phyloP scores from a whole-genome alignment of 2,797 vertebrate genomes.

The Paguma larvata region DNA sequence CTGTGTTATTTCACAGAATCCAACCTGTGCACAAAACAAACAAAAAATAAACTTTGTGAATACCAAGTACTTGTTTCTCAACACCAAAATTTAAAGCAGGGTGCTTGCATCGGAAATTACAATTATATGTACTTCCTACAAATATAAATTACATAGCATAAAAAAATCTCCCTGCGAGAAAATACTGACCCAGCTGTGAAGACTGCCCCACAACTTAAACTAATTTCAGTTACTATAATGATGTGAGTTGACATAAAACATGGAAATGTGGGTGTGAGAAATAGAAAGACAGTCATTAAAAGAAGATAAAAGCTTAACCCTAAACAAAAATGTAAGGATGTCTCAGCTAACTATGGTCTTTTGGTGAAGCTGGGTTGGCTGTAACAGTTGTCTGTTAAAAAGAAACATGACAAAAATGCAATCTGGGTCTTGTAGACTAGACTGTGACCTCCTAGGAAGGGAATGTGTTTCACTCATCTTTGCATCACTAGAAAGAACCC shows the following conservation, averaged over 20 bases:
- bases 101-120: background rate
- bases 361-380: background rate
- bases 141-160: background rate
- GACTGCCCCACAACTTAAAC: background rate
- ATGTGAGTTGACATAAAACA: background rate
- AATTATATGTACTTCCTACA: conserved; percentile 5
- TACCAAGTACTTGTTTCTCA: background rate
- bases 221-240: background rate
- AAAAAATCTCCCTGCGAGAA: background rate
- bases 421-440: background rate
- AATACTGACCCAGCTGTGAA: background rate
- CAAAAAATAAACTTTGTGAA: conserved; percentile 29
- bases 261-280: background rate
- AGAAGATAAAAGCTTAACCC: background rate
- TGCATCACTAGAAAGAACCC: background rate
- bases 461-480: conserved; percentile 4
- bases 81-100: background rate
- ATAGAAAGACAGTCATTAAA: background rate
- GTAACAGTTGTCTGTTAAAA: background rate
- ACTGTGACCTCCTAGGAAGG: background rate
- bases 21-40: background rate
- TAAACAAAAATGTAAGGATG: conserved; percentile 21
- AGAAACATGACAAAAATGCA: conserved; percentile 26
- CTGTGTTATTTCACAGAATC: conserved; percentile 25
- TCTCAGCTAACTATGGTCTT: background rate